phyloP scores from a whole-genome alignment of 2,888 invertebrate species.

The Anthrax anthrax region DNA sequence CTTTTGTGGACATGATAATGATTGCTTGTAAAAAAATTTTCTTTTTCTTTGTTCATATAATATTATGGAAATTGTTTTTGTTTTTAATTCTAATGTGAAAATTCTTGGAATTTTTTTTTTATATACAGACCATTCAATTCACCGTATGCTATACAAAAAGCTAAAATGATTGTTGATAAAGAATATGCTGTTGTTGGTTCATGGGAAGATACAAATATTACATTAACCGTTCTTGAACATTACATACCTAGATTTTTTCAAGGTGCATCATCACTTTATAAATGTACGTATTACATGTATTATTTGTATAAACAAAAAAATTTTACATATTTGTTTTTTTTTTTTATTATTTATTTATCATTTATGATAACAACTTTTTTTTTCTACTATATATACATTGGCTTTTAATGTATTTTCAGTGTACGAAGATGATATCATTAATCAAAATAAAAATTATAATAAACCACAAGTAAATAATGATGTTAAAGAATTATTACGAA shows the following conservation, averaged over 20 bases:
- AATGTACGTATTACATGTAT: constrained; percentile 44
- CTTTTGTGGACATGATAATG: constrained; percentile 83
- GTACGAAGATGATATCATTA: constrained; percentile 57
- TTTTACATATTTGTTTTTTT: no score
- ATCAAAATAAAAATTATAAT: constrained; percentile 71
- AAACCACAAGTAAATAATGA: constrained; percentile 77
- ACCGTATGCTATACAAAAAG: constrained; percentile 63
- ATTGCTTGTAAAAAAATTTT: constrained; percentile 54
- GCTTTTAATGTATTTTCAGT: constrained; percentile 38
- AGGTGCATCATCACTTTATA: constrained; percentile 64
- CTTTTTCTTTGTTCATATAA: not conserved
- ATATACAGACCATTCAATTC: constrained; percentile 69
- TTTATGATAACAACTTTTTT: no score
- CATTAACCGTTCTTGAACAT: constrained; percentile 69
- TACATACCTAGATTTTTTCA: constrained; percentile 73
- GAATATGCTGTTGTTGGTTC: constrained; percentile 83
- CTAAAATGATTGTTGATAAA: constrained; percentile 71
- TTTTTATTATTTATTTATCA: no score
- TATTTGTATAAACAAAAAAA: not conserved
- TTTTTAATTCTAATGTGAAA: no score
- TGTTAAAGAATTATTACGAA: constrained; percentile 69
- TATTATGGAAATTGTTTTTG: no score
- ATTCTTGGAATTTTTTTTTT: no score
- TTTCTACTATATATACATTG: no score
- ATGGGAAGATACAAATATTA: constrained; percentile 73